Percentiles rank a stretch among this genome's conserved stretches.
These are phyloP conservation scores for Tachycineta bicolor DNA, from an alignment of 2,113 vertebrate species.

Conservation along the genomic window DNA sequence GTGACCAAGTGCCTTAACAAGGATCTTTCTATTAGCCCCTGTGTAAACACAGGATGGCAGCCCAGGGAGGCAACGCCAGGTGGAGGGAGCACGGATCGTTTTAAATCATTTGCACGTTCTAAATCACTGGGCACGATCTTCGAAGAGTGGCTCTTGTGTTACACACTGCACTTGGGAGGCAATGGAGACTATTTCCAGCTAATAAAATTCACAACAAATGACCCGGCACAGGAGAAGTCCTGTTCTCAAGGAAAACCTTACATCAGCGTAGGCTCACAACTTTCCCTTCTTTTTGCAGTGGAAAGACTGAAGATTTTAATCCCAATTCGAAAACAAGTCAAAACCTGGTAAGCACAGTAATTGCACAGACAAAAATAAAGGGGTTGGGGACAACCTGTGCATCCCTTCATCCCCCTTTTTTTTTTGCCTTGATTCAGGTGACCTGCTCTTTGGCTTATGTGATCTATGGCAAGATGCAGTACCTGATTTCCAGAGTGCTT, in stretches of 20 bases:
- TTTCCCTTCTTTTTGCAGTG: background rate
- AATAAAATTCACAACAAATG: constrained; percentile 23
- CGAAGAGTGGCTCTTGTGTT: constrained; percentile 16
- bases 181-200: background rate
- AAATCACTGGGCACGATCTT: background rate
- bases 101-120: background rate
- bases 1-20: background rate
- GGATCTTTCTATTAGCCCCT: constrained; percentile 4
- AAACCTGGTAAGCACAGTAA: background rate
- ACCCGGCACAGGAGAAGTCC: background rate
- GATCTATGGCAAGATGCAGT: background rate
- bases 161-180: background rate
- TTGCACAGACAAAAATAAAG: background rate
- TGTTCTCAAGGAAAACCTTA: constrained; percentile 5
- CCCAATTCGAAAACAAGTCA: background rate
- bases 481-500: background rate
- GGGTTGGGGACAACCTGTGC: background rate
- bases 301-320: constrained; percentile 14
- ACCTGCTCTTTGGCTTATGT: background rate
- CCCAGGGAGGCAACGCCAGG: background rate
- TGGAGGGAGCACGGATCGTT: background rate
- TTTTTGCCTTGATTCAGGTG: background rate
- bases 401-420: rapidly evolving
- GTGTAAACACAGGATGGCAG: background rate
- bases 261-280: background rate